Evolutionary conservation across 2,113 vertebrate genomes (phyloP), one percentile per base, ranked within the genome.

Genomic region (Copsychus sechellarum): DNA sequence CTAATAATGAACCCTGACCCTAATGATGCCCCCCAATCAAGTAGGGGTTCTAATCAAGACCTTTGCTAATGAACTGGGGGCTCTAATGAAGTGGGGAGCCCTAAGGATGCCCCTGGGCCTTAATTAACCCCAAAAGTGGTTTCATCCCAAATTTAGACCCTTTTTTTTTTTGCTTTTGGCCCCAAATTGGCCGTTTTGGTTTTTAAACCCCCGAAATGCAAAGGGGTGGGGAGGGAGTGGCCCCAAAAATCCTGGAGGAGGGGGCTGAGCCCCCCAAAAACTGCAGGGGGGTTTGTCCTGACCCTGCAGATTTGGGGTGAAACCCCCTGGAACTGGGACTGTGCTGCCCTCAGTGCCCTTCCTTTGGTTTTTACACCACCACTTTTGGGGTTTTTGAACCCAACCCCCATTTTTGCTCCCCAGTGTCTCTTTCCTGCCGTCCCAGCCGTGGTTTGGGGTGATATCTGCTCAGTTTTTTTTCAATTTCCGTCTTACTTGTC

Each of bases 341-440:
- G 33, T 7, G 13, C 33, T 11, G 3, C 18, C 3, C 40, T 14
- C 40, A 33, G 0, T 54, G 23, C 11, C 6, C 2, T 47, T 38
- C 25, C 11, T 62, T 54, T 23, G 28, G 1, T 45, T 62, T 64
- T 47, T 2, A 23, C 22, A 3, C 1, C 2, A 13, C 8, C 8
- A 73, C 0, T 33, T 73, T n/a, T 7, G 58, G 48, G 58, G 2
- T 7, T 84, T 45, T 72, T 54, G 36, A 33, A 8, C 48, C 69
- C 81, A 64, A 14, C 3, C 38, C 81, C 58, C 11, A 3, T 18
- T 73, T 64, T 15, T 38, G 14, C 14, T 38, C 47, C 5, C 17
- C 2, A 24, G 2, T 10, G 1, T 36, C 67, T 45, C 26, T 18
- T 72, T 64, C 22, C 38, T 62, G 67, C 22, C 2, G 0, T 25